Percentiles rank a stretch among this genome's conserved stretches.
Conservation (phyloP, 2,797 vertebrate species). For the Cygnus olor region DNA sequence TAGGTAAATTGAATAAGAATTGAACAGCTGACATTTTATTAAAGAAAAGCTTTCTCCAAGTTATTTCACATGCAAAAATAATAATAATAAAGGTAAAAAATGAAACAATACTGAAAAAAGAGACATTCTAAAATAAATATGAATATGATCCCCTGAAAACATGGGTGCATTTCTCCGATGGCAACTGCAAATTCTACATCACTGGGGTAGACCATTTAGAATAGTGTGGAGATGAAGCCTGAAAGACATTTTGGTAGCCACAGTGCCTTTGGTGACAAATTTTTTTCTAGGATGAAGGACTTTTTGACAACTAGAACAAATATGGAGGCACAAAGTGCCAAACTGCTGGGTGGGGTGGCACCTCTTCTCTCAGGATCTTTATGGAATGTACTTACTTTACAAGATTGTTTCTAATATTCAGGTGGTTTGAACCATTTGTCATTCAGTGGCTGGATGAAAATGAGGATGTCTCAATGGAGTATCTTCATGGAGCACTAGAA, state of each 20-base stretch:
- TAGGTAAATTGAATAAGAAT: background rate
- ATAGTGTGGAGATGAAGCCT: background rate
- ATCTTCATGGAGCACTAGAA: constrained; percentile 94
- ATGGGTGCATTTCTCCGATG: background rate
- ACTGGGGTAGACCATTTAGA: background rate
- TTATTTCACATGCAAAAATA: background rate
- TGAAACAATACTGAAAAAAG: background rate
- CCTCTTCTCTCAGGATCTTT: background rate
- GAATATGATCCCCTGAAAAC: background rate
- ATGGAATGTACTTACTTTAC: background rate
- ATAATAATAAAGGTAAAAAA: background rate
- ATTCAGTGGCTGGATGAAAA: constrained; percentile 99
- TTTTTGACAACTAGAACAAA: background rate
- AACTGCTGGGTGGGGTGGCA: background rate
- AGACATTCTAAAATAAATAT: background rate
- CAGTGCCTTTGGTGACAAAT: background rate
- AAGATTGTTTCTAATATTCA: constrained; percentile 54
- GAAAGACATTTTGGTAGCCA: background rate
- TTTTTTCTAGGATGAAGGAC: background rate
- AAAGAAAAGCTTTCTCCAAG: background rate
- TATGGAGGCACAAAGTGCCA: background rate
- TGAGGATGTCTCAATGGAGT: constrained; percentile 96
- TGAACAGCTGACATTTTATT: background rate
- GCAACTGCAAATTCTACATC: background rate
- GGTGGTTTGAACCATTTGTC: constrained; percentile 99